Conservation (phyloP, 2,888 invertebrate species). For the Drosophila diplacantha region DNA sequence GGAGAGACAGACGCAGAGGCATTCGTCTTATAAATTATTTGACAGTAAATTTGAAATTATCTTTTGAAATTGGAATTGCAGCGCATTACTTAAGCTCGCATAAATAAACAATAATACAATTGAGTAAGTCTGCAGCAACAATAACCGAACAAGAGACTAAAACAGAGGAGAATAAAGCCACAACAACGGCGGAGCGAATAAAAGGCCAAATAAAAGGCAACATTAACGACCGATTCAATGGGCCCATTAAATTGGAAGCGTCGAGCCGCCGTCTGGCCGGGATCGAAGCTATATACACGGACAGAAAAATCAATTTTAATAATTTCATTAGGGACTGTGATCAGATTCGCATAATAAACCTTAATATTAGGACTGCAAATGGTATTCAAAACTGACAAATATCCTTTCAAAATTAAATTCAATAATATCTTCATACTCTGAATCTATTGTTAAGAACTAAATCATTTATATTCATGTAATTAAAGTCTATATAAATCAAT, state of each 20-base stretch:
- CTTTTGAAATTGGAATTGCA: conserved; percentile 64
- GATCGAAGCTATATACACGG: conserved; percentile 19
- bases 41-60: conserved; percentile 67
- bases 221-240: conserved; percentile 75
- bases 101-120: conserved; percentile 73
- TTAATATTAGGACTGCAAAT: too few species aligned
- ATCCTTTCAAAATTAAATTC: too few species aligned
- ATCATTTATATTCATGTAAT: too few species aligned
- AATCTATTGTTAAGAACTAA: too few species aligned
- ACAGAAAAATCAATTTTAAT: not conserved
- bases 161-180: conserved; percentile 32
- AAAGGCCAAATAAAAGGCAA: conserved; percentile 74
- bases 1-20: not conserved
- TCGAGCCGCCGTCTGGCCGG: conserved; percentile 54
- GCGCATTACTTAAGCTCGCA: conserved; percentile 72
- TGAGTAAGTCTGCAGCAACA: conserved; percentile 60
- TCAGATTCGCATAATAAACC: too few species aligned
- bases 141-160: conserved; percentile 35
- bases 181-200: conserved; percentile 44
- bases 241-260: conserved; percentile 69
- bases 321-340: not conserved
- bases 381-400: too few species aligned
- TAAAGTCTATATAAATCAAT: too few species aligned
- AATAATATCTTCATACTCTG: too few species aligned
- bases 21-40: conserved; percentile 61